Percentiles rank a stretch among this genome's conserved stretches.
Conservation (phyloP, 2,888 invertebrate species). For the Leptopterna dolabrata region DNA sequence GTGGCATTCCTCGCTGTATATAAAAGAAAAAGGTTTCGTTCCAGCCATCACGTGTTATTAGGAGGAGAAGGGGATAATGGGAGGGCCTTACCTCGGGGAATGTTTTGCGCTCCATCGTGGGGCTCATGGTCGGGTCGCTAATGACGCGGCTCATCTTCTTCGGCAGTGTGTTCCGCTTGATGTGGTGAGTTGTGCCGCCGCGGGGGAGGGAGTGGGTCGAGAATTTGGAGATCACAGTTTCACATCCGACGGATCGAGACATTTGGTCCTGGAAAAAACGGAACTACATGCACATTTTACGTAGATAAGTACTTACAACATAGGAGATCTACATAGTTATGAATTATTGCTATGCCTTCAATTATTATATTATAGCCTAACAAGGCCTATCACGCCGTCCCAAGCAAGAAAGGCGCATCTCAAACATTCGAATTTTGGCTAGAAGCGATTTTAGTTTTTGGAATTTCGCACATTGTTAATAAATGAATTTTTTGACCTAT, state of each 20-base stretch:
- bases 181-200: conserved; percentile 67
- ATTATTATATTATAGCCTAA: too few relatives aligned
- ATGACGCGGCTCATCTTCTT: conserved; percentile 71
- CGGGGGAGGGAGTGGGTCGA: conserved; percentile 72
- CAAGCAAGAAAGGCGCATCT: too few relatives aligned
- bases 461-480: too few relatives aligned
- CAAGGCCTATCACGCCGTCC: too few relatives aligned
- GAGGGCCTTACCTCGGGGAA: conserved; percentile 65
- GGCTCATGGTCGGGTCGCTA: conserved; percentile 72
- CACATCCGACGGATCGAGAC: conserved; percentile 54
- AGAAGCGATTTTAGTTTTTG: too few relatives aligned
- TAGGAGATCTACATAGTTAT: too few relatives aligned
- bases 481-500: too few relatives aligned
- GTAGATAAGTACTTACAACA: neutral
- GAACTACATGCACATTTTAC: neutral
- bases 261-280: conserved; percentile 48
- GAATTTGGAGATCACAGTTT: conserved; percentile 67
- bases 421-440: too few relatives aligned
- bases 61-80: neutral
- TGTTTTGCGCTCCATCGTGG: conserved; percentile 72
- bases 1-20: neutral
- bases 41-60: neutral
- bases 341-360: too few relatives aligned
- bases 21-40: neutral
- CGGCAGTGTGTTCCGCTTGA: conserved; percentile 68